Conservation (phyloP, 2,113 vertebrate genomes). For the Rhodinocichla rosea region DNA sequence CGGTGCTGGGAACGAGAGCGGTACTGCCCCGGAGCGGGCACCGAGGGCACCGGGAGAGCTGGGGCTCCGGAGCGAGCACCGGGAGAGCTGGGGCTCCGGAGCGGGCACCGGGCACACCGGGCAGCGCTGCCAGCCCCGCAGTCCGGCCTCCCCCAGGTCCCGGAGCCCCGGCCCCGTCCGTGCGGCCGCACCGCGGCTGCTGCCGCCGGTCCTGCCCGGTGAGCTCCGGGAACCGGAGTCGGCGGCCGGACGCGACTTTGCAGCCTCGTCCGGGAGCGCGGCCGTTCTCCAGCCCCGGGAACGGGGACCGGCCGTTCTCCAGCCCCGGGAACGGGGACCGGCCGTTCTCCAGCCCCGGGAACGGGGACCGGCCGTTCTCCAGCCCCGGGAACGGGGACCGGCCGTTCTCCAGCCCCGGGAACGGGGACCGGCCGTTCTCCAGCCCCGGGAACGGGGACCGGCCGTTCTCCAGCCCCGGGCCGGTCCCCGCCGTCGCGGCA, state of each 20-base stretch:
- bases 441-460: neutral
- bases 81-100: neutral
- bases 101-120: neutral
- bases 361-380: neutral
- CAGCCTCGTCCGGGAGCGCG: neutral
- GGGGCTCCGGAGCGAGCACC: neutral
- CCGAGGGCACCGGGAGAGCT: neutral
- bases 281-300: neutral
- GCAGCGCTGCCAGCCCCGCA: neutral
- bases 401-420: too few relatives aligned
- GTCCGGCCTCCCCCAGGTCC: too few relatives aligned
- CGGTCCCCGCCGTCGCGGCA: neutral
- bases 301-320: neutral
- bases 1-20: rapidly evolving
- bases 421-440: too few relatives aligned
- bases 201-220: neutral
- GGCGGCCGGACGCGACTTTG: neutral
- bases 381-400: too few relatives aligned
- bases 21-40: rapidly evolving
- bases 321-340: neutral
- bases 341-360: neutral
- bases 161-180: neutral
- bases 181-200: neutral
- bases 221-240: neutral
- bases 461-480: neutral